phyloP scores from a whole-genome alignment of 1,140 invertebrate species.

The Rhopalosiphum padi region DNA sequence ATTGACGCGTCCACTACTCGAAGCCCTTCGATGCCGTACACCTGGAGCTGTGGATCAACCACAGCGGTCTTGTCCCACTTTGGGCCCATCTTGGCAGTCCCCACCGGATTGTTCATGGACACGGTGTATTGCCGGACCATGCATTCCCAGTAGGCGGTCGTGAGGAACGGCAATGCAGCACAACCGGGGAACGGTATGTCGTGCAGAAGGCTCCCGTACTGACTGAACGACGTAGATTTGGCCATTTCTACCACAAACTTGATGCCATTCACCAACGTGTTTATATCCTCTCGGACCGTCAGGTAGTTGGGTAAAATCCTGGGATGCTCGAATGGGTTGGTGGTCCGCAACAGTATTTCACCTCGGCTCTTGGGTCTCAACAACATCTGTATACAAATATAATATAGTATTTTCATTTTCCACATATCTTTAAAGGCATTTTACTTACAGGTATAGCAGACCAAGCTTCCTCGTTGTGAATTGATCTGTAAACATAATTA shows the following conservation, averaged over 20 bases:
- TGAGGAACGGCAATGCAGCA: conserved; percentile 69
- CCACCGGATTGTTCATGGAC: conserved; percentile 87
- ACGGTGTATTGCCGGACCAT: conserved; percentile 82
- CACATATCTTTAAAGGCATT: neutral
- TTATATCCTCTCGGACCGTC: conserved; percentile 79
- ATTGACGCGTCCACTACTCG: conserved; percentile 87
- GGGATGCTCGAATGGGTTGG: conserved; percentile 90
- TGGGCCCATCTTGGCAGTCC: conserved; percentile 93
- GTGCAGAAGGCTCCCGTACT: conserved; percentile 74
- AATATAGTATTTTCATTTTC: neutral
- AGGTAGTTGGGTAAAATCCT: conserved; percentile 93
- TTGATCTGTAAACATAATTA: conserved; percentile 74
- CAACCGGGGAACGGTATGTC: conserved; percentile 76
- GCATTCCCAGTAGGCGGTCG: conserved; percentile 82
- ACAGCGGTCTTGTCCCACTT: conserved; percentile 83
- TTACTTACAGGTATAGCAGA: conserved; percentile 78
- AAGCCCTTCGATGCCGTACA: conserved; percentile 80
- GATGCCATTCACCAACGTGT: conserved; percentile 81
- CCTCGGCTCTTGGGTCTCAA: conserved; percentile 77
- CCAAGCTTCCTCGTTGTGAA: conserved; percentile 82
- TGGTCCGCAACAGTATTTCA: conserved; percentile 77
- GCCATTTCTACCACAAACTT: conserved; percentile 80
- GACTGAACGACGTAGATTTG: conserved; percentile 73
- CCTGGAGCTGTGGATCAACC: conserved; percentile 81
- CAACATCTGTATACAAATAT: conserved; percentile 65